Conservation (phyloP, 2,888 invertebrate genomes). For the Lacanobia wlatinum region DNA sequence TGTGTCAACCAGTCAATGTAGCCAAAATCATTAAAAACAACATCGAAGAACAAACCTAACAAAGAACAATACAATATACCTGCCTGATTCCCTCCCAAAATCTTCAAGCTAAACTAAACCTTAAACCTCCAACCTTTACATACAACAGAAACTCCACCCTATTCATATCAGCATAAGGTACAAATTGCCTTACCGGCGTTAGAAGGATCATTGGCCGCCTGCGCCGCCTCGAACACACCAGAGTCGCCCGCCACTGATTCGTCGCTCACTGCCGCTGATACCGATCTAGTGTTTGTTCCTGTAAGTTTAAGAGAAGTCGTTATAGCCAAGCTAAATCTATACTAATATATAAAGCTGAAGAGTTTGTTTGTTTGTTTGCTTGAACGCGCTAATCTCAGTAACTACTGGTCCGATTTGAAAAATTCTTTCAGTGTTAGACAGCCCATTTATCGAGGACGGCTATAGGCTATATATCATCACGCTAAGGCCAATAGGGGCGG, state of each 20-base stretch:
- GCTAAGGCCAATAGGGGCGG: too few relatives aligned
- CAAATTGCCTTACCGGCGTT: constrained; percentile 78
- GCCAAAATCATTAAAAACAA: background rate
- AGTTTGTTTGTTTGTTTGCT: too few relatives aligned
- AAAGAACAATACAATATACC: background rate
- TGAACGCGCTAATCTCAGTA: too few relatives aligned
- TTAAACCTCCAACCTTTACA: background rate
- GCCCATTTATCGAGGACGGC: too few relatives aligned
- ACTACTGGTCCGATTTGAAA: too few relatives aligned
- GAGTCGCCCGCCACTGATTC: constrained; percentile 99
- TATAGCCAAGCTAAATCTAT: background rate
- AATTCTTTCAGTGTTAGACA: too few relatives aligned
- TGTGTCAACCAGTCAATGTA: too few relatives aligned
- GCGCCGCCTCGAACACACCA: constrained; percentile 97
- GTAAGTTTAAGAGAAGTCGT: constrained; percentile 66
- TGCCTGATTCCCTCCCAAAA: background rate
- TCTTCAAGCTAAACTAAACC: constrained; percentile 11
- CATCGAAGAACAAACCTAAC: too few relatives aligned
- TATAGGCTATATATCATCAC: too few relatives aligned
- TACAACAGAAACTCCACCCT: background rate
- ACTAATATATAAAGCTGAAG: too few relatives aligned
- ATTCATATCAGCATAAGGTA: rapidly evolving
- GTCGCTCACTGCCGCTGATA: constrained; percentile 98
- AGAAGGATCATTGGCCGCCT: constrained; percentile 89
- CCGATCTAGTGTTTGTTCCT: constrained; percentile 96